Conservation (phyloP, 2,113 vertebrate genomes). For the Myotis lucifugus region DNA sequence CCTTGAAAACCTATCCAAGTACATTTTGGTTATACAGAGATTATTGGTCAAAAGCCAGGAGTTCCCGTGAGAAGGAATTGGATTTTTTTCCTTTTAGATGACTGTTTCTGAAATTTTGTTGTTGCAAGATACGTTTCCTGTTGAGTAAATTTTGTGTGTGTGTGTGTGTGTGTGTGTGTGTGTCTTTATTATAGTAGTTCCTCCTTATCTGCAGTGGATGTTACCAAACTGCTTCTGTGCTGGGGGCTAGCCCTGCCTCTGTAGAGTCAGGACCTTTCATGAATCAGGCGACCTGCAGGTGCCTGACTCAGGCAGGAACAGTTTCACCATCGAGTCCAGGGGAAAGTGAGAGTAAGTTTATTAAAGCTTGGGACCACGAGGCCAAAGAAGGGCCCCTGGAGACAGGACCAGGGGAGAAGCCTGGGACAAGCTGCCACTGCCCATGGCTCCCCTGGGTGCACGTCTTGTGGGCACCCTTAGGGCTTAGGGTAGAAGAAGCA, state of each 20-base stretch:
- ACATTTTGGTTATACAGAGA: conserved; percentile 67
- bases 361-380: neutral
- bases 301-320: neutral
- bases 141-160: neutral
- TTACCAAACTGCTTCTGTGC: neutral
- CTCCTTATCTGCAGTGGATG: neutral
- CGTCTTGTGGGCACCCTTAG: neutral
- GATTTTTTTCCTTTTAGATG: conserved; percentile 16
- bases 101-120: conserved; percentile 51
- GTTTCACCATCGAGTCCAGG: neutral
- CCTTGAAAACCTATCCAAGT: conserved; percentile 66
- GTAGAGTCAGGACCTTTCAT: neutral
- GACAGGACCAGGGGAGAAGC: neutral
- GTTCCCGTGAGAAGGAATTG: conserved; percentile 63
- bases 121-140: conserved; percentile 33
- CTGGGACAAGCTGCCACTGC: neutral
- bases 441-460: neutral
- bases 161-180: neutral
- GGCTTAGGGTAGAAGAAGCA: neutral
- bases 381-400: neutral
- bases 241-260: neutral
- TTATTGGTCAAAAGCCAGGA: conserved; percentile 65
- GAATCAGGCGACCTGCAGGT: neutral
- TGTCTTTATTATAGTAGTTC: neutral
- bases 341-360: neutral